Evolutionary conservation across 2,797 vertebrate genomes (phyloP), one percentile per base, ranked within the genome.

Genomic region (Pogoniulus pusillus): DNA sequence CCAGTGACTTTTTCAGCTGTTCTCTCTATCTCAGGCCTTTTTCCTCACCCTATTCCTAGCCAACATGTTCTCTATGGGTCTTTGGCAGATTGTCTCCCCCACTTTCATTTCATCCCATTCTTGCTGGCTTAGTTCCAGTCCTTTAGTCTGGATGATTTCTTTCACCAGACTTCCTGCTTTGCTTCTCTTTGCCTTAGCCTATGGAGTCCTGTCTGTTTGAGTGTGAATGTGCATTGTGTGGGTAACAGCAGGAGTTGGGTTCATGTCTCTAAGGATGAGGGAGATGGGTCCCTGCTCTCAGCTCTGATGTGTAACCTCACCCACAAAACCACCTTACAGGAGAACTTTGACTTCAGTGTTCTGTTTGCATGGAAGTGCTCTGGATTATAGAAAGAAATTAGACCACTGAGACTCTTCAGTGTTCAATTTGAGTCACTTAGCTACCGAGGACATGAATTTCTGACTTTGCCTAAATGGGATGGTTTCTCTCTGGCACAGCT

Each of bases 51-150:
- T 74, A 51, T 92, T 81, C 29, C 16, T 58, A 47, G 16, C 43
- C 37, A 34, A 15, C 3, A 0, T 58, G 6, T 74, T 90, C 58
- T 79, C 41, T 0, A 0, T 49, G 29, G 22, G 45, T 68, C 53
- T 82, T 79, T 55, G 62, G 64, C 84, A 77, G 41, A 62, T 91
- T 58, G 24, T 23, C 19, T 83, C 26, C 26, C 87, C 45, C 70
- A 63, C 64, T 90, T 79, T 79, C 57, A 32, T 92, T 91, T 93
- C 65, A 76, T 84, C 65, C 22, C 37, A 47, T 93, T 90, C 88
- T 89, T 77, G 16, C 54, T 95, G 89, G 79, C 82, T 89, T 87
- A 85, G 70, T 94, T 96, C 91, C 87, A 87, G 69, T 85, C 89
- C 41, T 94, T 89, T 80, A 85, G 75, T 82, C 65, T 71, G 79